Conservation (phyloP, 2,113 vertebrate genomes). For the Clarias macrocephalus region DNA sequence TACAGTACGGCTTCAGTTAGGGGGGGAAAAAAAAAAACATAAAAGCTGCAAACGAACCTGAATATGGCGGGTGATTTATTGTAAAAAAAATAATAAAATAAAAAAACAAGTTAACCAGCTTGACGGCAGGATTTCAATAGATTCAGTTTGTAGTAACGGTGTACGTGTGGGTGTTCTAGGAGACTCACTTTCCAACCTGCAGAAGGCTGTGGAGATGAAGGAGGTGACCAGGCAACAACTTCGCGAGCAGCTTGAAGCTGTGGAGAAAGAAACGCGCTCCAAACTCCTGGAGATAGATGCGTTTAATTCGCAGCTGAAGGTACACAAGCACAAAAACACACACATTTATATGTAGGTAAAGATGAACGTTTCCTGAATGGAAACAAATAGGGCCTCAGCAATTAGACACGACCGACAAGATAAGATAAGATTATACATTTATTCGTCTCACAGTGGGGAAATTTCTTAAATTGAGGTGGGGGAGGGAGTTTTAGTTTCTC, state of each 20-base stretch:
- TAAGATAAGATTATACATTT: too few relatives aligned
- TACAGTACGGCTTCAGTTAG: not conserved
- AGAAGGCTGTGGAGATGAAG: conserved; percentile 90
- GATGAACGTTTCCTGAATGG: not conserved
- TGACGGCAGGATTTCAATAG: not conserved
- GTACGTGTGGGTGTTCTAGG: conserved; percentile 70
- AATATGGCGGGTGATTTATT: not conserved
- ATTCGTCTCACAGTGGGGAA: too few relatives aligned
- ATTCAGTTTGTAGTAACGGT: not conserved
- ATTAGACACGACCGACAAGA: not conserved
- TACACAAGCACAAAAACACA: conserved; percentile 61
- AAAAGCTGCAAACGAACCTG: not conserved
- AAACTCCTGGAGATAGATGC: conserved; percentile 96
- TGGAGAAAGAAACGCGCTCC: conserved; percentile 92
- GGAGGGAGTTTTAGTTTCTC: not conserved
- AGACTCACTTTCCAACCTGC: conserved; percentile 89
- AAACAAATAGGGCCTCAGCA: not conserved
- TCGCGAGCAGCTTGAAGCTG: conserved; percentile 87
- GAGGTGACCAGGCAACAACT: conserved; percentile 86
- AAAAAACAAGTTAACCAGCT: not conserved
- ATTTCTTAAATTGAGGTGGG: too few relatives aligned
- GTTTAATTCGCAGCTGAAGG: conserved; percentile 97
- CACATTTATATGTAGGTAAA: not conserved
- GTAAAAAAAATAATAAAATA: not conserved
- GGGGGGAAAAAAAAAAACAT: too few relatives aligned